Conservation (phyloP, 1,140 invertebrate genomes). For the Coelopa frigida region DNA sequence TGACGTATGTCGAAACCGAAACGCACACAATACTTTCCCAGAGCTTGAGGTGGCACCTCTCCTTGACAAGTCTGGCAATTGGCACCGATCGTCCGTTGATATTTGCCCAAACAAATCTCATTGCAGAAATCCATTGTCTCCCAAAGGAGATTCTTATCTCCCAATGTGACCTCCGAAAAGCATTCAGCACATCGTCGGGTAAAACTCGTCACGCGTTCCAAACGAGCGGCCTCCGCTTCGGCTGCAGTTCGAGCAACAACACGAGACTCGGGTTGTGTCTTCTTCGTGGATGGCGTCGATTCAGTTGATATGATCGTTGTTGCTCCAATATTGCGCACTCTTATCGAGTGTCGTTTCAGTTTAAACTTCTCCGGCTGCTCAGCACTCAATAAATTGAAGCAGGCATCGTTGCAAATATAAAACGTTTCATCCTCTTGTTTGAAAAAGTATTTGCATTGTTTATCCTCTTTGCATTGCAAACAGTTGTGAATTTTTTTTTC, state of each 20-base stretch:
- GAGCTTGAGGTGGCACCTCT: conserved; percentile 61
- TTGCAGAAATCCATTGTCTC: conserved; percentile 92
- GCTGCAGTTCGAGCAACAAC: conserved; percentile 51
- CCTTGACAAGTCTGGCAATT: conserved; percentile 77
- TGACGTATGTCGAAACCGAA: conserved; percentile 87
- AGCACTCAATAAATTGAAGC: conserved; percentile 49
- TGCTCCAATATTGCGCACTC: conserved; percentile 46
- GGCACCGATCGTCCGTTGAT: conserved; percentile 70
- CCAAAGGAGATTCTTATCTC: conserved; percentile 70
- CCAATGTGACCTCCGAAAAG: conserved; percentile 41
- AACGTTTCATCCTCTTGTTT: conserved; percentile 48
- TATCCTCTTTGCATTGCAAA: conserved; percentile 42
- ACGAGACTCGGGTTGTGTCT: conserved; percentile 29
- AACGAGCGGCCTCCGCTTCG: conserved; percentile 48
- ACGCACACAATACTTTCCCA: conserved; percentile 88
- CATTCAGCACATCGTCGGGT: conserved; percentile 52
- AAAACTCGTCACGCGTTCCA: conserved; percentile 51
- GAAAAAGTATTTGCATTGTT: conserved; percentile 51
- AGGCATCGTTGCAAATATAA: conserved; percentile 49
- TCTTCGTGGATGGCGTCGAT: conserved; percentile 16
- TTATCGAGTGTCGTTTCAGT: conserved; percentile 38
- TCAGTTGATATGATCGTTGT: conserved; percentile 4
- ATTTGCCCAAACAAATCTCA: conserved; percentile 74
- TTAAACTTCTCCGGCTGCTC: conserved; percentile 51
- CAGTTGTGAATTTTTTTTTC: conserved; percentile 17